Base-by-base conservation (phyloP, 2,113 vertebrate species). In the Hystrix cristata region DNA sequence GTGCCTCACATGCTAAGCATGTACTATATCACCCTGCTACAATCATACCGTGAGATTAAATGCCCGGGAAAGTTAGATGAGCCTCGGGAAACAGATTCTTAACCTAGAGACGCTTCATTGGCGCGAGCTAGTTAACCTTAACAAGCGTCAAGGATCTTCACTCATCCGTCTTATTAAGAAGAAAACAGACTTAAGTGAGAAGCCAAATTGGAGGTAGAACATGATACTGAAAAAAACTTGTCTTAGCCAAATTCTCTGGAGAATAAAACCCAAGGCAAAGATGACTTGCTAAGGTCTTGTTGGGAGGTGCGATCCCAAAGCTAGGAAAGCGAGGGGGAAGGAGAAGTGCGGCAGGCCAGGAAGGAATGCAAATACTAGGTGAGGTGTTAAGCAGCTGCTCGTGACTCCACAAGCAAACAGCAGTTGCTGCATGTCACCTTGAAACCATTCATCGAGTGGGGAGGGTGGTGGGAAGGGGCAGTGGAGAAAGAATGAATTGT, bases 201-300 rank as follows among this genome's bases (percentile, higher is more conserved):
- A 29, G 23, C 64, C 64, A 74, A 71, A 78, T 16, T 55, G 59
- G 82, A 96, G 51, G 43, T 59, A 87, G 1, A 83, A 76, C 1
- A 55, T n/a, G 13, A n/a, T 53, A 23, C 78, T 78, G 31, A 7
- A 29, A 38, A 59, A 43, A 48, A 51, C 21, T n/a, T 55, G n/a
- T 85, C 27, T 48, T 79, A 38, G 43, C 16, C 43, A 91, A 65
- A 95, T 94, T 74, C 25, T 60, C 79, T 91, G 38, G 43, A 90
- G 81, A 67, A 74, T 59, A 83, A 96, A 94, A 86, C 31, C 23
- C 19, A 14, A 84, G 25, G 60, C 60, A 90, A 82, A 86, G n/a
- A 43, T 93, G n/a, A 51, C 29, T 91, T 55, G 69, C 11, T 84
- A 91, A 93, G 46, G 2, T 31, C 78, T 18, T 53, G 29, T 71